Evolutionary conservation across 2,113 vertebrate genomes (phyloP).

Genomic region (Pelvicachromis taeniatus): DNA sequence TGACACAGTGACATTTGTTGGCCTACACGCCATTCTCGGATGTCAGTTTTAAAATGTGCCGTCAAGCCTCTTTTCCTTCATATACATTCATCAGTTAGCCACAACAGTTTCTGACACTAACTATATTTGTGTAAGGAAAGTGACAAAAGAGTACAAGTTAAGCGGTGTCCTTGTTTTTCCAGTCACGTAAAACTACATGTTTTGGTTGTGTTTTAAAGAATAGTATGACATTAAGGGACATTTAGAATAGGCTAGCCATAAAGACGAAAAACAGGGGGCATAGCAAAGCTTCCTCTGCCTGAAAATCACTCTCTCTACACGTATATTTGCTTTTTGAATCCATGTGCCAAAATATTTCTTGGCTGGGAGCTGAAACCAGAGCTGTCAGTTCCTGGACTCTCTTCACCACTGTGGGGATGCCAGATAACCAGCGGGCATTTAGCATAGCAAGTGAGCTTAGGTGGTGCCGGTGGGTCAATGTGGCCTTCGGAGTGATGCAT

Average conservation of each 20-base stretch:
- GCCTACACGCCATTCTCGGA: background rate
- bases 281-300: background rate
- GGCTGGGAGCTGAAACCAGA: background rate
- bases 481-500: background rate
- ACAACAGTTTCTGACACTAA: background rate
- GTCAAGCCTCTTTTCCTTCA: background rate
- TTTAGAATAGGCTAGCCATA: background rate
- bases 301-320: fast-evolving
- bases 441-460: background rate
- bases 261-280: background rate
- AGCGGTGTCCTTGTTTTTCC: fast-evolving
- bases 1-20: background rate
- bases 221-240: background rate
- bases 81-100: background rate
- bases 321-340: background rate
- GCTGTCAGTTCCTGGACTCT: too few relatives aligned
- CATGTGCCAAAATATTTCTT: fast-evolving
- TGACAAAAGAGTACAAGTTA: background rate
- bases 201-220: background rate
- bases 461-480: background rate
- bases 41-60: background rate
- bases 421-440: background rate
- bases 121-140: background rate
- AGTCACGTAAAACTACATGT: background rate
- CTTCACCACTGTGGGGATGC: background rate